Evolutionary conservation across 2,797 vertebrate species (phyloP), one percentile per base, ranked within the genome.

Genomic region (Megalops cyprinoides): DNA sequence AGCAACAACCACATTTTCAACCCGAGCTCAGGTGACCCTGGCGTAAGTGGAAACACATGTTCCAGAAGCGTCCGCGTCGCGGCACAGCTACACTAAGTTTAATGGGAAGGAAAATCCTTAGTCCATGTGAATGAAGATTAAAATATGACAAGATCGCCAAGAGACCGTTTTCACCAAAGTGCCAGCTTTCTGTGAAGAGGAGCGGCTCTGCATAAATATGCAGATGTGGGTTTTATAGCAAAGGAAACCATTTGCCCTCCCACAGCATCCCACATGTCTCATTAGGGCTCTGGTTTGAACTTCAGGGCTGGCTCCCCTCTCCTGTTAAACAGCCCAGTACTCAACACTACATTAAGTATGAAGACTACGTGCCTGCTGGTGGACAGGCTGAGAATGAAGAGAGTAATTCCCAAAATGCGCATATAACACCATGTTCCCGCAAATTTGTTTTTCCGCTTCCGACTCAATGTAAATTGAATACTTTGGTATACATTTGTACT

Each of bases 201-300:
- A 69, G 65, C 37, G 25, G 18, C 20, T 20, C 37, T 15, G 20
- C 65, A 77, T 77, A 53, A 79, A 79, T 62, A 79, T 79, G 60
- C 62, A 79, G 55, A 79, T 71, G 14, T 12, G 28, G 56, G 10
- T 67, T 62, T 78, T 67, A 62, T 67, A 31, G 25, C 77, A 0
- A 1, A 79, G 62, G 55, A 78, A 48, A 80, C 28, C 85, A 79
- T 82, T 84, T 55, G 44, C 74, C 82, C 58, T 60, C 20, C 81
- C 46, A 84, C 83, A 87, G 86, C 84, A 46, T 87, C 90, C 87
- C 88, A 28, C 56, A 67, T 78, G 89, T n/a, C 86, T 90, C 81
- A 0, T 90, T 87, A 88, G 87, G 83, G 65, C 67, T 83, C 85
- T 86, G 82, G 86, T 78, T 56, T 31, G 87, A 83, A 88, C 82